Percentiles rank a stretch among this genome's conserved stretches.
phyloP scores from a whole-genome alignment of 2,113 vertebrate species.

The Atrichornis clamosus region DNA sequence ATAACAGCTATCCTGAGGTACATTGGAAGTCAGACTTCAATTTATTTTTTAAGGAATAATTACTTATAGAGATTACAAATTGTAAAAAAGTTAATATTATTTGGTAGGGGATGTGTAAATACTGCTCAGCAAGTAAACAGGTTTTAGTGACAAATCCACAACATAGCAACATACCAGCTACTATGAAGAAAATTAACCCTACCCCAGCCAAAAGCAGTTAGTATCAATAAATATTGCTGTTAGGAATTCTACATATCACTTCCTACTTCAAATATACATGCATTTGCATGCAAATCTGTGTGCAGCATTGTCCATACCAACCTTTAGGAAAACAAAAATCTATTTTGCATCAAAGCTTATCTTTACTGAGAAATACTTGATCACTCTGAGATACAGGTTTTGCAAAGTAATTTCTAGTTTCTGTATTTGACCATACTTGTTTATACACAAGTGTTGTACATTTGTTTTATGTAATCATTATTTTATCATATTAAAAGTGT shows the following conservation, averaged over 20 bases:
- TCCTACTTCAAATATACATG: neutral
- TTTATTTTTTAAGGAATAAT: neutral
- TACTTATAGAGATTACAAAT: neutral
- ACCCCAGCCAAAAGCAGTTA: neutral
- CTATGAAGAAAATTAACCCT: neutral
- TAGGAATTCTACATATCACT: neutral
- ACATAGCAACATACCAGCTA: neutral
- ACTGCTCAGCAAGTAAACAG: neutral
- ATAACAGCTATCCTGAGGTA: neutral
- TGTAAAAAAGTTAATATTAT: neutral
- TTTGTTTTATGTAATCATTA: neutral
- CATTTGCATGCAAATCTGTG: neutral
- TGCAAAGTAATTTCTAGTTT: neutral
- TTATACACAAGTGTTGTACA: neutral
- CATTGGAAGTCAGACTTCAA: neutral
- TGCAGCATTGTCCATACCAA: neutral
- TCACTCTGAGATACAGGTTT: neutral
- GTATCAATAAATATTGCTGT: neutral
- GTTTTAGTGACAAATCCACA: neutral
- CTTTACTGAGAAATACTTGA: neutral
- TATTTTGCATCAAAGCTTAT: neutral
- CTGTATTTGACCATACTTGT: neutral
- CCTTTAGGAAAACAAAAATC: neutral
- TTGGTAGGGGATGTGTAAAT: neutral
- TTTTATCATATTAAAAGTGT: neutral